Evolutionary conservation across 2,888 invertebrate species (phyloP), one percentile per base, ranked within the genome.

Genomic region (Liodrosophila aerea): DNA sequence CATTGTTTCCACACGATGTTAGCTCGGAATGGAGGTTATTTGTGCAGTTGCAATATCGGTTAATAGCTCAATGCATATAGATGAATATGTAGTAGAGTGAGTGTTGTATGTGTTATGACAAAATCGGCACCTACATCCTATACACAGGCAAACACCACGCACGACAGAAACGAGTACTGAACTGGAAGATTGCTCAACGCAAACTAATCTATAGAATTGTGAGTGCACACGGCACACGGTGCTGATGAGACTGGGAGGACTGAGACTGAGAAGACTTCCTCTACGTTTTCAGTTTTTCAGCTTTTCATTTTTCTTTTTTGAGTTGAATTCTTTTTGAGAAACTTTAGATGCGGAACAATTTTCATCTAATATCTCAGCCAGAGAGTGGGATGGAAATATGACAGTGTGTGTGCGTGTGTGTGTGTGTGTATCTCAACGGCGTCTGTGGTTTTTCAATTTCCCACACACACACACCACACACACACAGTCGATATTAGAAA

Each of bases 111-210:
- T n/a, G n/a, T n/a, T n/a, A 31, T 29, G 12, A 22, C 33, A 18
- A 31, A 59, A 61, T n/a, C 44, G 52, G 73, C 60, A 84, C 84
- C 84, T 85, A 82, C 82, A 83, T 59, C 51, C 62, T 36, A 54
- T 39, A 71, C 76, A 82, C 77, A 22, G 3, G 5, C 22, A 59
- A 53, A 68, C 81, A 67, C 75, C 77, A 64, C 85, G 66, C 78
- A 81, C 82, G 68, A 66, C 49, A 74, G 61, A 67, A 80, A 62
- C 73, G 78, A 81, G 86, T 64, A 82, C 81, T 86, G 81, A 82
- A 82, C 81, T 82, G 81, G 81, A 82, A 86, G 86, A 86, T 86
- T 86, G 81, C 86, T 86, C 67, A 86, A 86, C 72, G 81, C 86
- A 86, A 82, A 82, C 81, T 82, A 86, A 84, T 82, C 81, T 82